Evolutionary conservation across 2,888 invertebrate genomes (phyloP).

Genomic region (Stegana nigrithorax): DNA sequence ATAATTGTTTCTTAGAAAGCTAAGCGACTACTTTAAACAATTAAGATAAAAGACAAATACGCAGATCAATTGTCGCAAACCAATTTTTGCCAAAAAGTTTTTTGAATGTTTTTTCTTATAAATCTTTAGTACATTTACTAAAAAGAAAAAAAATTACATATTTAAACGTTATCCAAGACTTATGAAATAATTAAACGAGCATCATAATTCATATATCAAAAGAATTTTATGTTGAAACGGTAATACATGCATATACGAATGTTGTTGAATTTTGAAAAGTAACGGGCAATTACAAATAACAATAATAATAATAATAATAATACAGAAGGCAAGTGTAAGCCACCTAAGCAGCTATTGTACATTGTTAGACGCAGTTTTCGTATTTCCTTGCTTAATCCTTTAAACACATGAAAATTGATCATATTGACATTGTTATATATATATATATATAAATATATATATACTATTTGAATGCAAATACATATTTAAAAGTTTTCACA

Average conservation of each 20-base stretch:
- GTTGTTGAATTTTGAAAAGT: constrained; percentile 11
- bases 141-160: constrained; percentile 1
- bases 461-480: too few species aligned
- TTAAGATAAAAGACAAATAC: neutral
- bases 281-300: constrained; percentile 1
- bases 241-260: constrained; percentile 5
- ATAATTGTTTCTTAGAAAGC: too few species aligned
- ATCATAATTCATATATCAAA: too few species aligned
- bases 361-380: too few species aligned
- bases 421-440: too few species aligned
- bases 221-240: neutral
- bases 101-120: constrained; percentile 12
- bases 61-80: neutral
- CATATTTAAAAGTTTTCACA: neutral
- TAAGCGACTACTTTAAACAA: too few species aligned
- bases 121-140: neutral
- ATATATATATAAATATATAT: too few species aligned
- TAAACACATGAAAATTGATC: too few species aligned
- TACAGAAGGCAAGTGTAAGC: neutral
- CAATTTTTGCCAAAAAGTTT: constrained; percentile 5
- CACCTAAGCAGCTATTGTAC: constrained; percentile 1
- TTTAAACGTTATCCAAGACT: neutral
- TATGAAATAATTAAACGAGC: too few species aligned
- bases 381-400: too few species aligned
- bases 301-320: neutral